Percentiles rank a stretch among this genome's conserved stretches.
phyloP scores from a whole-genome alignment of 2,888 invertebrate genomes.

The Sinopyrophorus schimmeli region DNA sequence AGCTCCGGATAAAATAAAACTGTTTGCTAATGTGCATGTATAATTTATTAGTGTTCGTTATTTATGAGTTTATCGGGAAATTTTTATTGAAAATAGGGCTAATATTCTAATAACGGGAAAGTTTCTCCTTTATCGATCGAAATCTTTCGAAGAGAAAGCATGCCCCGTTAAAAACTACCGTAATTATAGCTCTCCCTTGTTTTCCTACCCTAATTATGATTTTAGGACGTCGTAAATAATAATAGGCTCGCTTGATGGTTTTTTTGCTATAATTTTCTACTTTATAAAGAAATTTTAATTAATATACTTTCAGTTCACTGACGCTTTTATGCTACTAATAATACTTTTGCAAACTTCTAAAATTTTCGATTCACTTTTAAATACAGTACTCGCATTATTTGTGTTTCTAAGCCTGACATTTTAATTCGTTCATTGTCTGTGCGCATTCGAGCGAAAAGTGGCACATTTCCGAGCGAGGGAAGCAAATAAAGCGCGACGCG shows the following conservation, averaged over 20 bases:
- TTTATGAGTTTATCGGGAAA: conserved; percentile 16
- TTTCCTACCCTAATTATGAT: conserved; percentile 24
- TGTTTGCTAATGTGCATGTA: conserved; percentile 20
- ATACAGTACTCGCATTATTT: too few species aligned
- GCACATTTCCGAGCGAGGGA: too few species aligned
- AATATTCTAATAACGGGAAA: conserved; percentile 13
- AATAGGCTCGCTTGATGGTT: conserved; percentile 24
- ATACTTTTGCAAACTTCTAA: background rate
- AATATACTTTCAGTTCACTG: conserved; percentile 16
- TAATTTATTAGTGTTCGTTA: conserved; percentile 19
- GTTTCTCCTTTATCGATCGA: conserved; percentile 10
- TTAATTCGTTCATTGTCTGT: too few species aligned
- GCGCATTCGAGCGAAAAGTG: too few species aligned
- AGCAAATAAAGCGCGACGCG: too few species aligned
- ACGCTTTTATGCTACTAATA: conserved; percentile 7
- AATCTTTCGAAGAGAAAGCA: conserved; percentile 11
- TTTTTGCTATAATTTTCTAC: conserved; percentile 22
- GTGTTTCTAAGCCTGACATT: too few species aligned
- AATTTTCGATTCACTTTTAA: conserved; percentile 8
- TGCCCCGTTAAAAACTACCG: conserved; percentile 18
- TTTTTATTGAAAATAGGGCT: conserved; percentile 14
- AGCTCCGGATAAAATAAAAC: conserved; percentile 16
- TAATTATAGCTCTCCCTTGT: conserved; percentile 23
- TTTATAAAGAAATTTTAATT: conserved; percentile 26
- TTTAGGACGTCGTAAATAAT: conserved; percentile 27